Conservation (phyloP, 2,113 vertebrate genomes). For the Phrynocephalus versicolor region DNA sequence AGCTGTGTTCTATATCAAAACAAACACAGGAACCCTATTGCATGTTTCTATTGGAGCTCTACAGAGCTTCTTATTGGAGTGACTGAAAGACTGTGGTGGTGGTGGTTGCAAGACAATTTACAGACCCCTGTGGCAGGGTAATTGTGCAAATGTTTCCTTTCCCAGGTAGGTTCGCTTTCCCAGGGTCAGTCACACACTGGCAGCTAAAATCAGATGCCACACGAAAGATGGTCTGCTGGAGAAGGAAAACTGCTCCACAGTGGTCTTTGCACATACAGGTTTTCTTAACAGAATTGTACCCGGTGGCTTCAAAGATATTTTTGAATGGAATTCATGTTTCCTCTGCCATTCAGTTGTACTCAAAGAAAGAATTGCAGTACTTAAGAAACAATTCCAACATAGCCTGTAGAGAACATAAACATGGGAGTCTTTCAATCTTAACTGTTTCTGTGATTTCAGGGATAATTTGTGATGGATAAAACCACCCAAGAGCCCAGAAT, state of each 20-base stretch:
- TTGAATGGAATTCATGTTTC: neutral
- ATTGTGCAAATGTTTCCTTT: too few relatives aligned
- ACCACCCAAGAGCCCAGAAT: conserved; percentile 34
- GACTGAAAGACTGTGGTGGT: neutral
- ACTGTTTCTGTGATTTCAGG: conserved; percentile 26
- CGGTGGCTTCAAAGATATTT: too few relatives aligned
- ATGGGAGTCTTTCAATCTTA: neutral
- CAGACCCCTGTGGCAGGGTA: too few relatives aligned
- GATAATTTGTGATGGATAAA: conserved; percentile 60
- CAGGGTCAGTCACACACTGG: too few relatives aligned
- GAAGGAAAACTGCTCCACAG: too few relatives aligned
- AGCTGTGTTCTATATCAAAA: neutral
- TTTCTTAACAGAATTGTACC: too few relatives aligned
- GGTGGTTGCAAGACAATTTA: neutral
- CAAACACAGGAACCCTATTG: neutral
- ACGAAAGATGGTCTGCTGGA: too few relatives aligned
- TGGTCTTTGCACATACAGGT: too few relatives aligned
- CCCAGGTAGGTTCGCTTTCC: too few relatives aligned
- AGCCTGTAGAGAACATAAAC: conserved; percentile 11
- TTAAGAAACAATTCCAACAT: neutral
- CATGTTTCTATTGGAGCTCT: neutral
- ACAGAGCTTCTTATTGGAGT: neutral
- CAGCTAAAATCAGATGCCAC: too few relatives aligned
- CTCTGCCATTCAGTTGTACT: neutral
- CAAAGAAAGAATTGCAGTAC: neutral